These are phyloP conservation scores for Acanthurus tractus DNA, from an alignment of 2,797 vertebrate species.

Conservation along the genomic window DNA sequence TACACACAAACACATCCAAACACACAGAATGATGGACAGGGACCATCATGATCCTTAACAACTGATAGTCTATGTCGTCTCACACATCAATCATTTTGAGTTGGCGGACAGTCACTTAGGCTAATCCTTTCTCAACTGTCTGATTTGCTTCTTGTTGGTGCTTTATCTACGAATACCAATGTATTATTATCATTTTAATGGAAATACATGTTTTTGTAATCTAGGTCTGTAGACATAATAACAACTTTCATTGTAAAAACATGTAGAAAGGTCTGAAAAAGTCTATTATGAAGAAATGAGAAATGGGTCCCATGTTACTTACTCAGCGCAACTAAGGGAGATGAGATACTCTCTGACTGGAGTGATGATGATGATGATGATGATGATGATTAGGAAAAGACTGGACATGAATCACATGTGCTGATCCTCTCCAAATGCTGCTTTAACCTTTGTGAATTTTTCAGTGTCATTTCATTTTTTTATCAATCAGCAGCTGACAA, in stretches of 20 bases:
- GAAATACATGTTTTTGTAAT: neutral
- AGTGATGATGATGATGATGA: slow-evolving; percentile 59
- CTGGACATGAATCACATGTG: slow-evolving; percentile 68
- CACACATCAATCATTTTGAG: slow-evolving; percentile 72
- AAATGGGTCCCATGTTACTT: slow-evolving; percentile 60
- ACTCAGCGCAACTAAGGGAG: slow-evolving; percentile 45
- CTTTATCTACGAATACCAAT: slow-evolving; percentile 4
- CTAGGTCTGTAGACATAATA: slow-evolving; percentile 13
- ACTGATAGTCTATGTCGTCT: slow-evolving; percentile 71
- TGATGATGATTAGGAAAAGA: slow-evolving; percentile 50
- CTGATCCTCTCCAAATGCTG: slow-evolving; percentile 69
- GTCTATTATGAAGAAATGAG: slow-evolving; percentile 26
- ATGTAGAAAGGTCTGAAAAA: slow-evolving; percentile 31
- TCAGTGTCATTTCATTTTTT: slow-evolving; percentile 47
- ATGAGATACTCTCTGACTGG: slow-evolving; percentile 58
- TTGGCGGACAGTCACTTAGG: slow-evolving; percentile 54
- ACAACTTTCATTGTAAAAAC: slow-evolving; percentile 1
- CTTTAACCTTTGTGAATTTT: slow-evolving; percentile 69
- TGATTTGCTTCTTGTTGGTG: slow-evolving; percentile 31
- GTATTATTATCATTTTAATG: slow-evolving; percentile 1
- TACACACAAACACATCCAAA: slow-evolving; percentile 44
- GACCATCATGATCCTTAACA: slow-evolving; percentile 75
- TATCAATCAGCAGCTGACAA: slow-evolving; percentile 54
- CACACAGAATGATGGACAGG: slow-evolving; percentile 73
- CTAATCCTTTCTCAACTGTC: slow-evolving; percentile 54